Percentiles rank a stretch among this genome's conserved stretches.
phyloP scores from a whole-genome alignment of 2,113 vertebrate genomes.

The Protobothrops flavoviridis region DNA sequence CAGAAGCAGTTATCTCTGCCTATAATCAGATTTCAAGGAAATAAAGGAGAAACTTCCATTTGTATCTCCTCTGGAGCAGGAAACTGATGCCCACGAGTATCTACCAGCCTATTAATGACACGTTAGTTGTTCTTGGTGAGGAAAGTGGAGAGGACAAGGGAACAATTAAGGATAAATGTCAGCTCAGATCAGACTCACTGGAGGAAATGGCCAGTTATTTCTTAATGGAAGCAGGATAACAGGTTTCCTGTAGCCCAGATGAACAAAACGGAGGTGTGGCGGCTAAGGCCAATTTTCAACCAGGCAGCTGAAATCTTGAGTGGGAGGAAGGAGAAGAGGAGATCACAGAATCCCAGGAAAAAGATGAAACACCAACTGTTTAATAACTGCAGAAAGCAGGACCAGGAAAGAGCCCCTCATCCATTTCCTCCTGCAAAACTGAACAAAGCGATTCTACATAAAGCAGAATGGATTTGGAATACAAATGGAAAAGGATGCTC shows the following conservation, averaged over 20 bases:
- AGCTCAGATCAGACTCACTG: constrained; percentile 56
- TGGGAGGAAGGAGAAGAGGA: not conserved
- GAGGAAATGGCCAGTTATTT: constrained; percentile 7
- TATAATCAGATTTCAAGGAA: constrained; percentile 14
- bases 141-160: not conserved
- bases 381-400: not conserved
- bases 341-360: constrained; percentile 6
- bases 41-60: constrained; percentile 19
- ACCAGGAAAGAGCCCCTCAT: not conserved
- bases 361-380: constrained; percentile 27
- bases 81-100: constrained; percentile 24
- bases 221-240: constrained; percentile 56
- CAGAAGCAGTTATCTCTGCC: not conserved
- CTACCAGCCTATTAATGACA: constrained; percentile 35
- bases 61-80: constrained; percentile 23
- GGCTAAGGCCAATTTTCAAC: constrained; percentile 26
- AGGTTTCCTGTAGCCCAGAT: constrained; percentile 47
- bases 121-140: constrained; percentile 40
- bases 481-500: constrained; percentile 23
- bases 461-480: constrained; percentile 10
- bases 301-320: not conserved
- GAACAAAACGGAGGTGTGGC: constrained; percentile 1
- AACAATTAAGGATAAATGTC: constrained; percentile 46
- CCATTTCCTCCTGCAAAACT: constrained; percentile 31
- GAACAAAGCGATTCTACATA: not conserved